Base-by-base conservation (phyloP, 2,113 vertebrate species). In the Dicerorhinus sumatrensis region DNA sequence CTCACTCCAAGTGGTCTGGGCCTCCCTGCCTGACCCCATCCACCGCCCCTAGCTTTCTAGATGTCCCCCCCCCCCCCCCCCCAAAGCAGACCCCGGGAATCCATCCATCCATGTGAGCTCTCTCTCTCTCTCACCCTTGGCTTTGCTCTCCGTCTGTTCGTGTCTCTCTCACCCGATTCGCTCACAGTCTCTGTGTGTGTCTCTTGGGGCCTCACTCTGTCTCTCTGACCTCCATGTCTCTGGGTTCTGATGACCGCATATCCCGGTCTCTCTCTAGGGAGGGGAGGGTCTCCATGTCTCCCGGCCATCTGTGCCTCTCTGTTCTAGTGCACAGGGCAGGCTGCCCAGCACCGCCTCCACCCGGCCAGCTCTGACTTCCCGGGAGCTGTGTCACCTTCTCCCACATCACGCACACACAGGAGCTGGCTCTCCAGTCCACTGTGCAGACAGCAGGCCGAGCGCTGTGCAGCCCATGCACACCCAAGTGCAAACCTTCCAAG, bases 381-480 rank as follows among this genome's bases (percentile, higher is more conserved):
- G 2, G 73, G 63, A 17, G 1, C 77, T 31, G 27, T 33, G 46
- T 2, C 33, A 1, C 7, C 27, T 25, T 69, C 11, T 13, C 60
- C 84, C 0, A 0, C 0, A 1, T 33, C 5, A 7, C 3, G 12
- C 29, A 33, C 60, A 14, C 67, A 6, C 21, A 6, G 1, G 27
- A 80, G n/a, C 73, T 5, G 42, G 31, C 69, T 67, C 46, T 9
- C 76, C 23, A 8, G 25, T 14, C 1, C 1, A 3, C 6, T 3
- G 1, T 62, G 77, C 87, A 33, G 14, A 70, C 27, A 72, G 18
- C 21, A 4, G 25, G 39, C 54, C 12, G 5, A 0, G 46, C 0
- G n/a, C 48, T 4, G 25, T 5, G 58, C 20, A 6, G 13, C 2
- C 29, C 12, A 0, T 6, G 4, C 5, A 1, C 0, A 4, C 18